Base-by-base conservation (phyloP, 2,888 invertebrate genomes). In the Geotrupes spiniger region DNA sequence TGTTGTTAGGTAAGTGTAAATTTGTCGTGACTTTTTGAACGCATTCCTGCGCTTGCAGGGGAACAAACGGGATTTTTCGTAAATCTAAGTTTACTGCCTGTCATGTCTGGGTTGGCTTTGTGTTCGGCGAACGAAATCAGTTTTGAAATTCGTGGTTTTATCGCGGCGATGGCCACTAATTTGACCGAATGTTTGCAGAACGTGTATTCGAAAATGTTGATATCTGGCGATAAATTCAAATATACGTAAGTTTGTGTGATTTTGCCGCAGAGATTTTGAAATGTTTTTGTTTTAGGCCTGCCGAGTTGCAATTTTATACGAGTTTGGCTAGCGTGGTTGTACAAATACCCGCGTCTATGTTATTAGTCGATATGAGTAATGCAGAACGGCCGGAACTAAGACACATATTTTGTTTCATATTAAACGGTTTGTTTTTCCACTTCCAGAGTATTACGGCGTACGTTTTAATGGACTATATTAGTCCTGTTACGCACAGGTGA, bases 371-470 rank as follows among this genome's bases (percentile, higher is more conserved):
- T 73, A 65, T 83, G 53, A 66, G 74, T 36, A 70, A 75, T 48
- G 68, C 73, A 44, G 77, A 79, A 58, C 71, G 73, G 49, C 67
- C 81, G 46, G 74, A 72, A 59, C 64, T 74, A 31, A 73, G 73
- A 57, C 70, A 79, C 40, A 63, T 84, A 16, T 68, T 78, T 31
- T 80, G 79, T 53, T 82, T 84, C 63, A 67, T 85, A 42, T 70
- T 86, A 10, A 87, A 87, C 68, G 89, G 88, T 43, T 66, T 87
- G 21, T 86, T 85, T 71, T 89, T 87, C 71, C 88, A 89, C 71
- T 85, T 85, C 65, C 89, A 89, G 78, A 86, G 85, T 67, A 85
- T 88, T 63, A 84, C 85, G 33, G 87, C 87, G 4, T 88, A 87
- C 68, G 85, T 86, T 51, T 78, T 88, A 52, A 87, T 89, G 84